A percentile compares a stretch with the other conserved stretches of the same genome.
Conservation (phyloP, 2,113 vertebrate species). For the Sarotherodon lohbergeri region DNA sequence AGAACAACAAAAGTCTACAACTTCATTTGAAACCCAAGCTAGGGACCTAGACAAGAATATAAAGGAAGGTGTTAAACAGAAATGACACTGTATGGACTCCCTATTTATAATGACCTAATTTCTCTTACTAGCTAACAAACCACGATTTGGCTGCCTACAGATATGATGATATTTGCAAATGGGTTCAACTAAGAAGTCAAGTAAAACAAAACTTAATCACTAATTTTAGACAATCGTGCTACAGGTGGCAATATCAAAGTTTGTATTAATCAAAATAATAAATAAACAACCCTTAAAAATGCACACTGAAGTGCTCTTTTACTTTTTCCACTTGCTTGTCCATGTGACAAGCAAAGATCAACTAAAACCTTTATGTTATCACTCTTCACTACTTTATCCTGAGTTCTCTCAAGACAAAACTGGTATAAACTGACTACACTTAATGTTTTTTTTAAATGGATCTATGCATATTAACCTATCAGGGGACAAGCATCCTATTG, state of each 20-base stretch:
- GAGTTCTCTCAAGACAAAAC: background rate
- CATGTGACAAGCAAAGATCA: background rate
- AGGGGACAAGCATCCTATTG: constrained; percentile 1
- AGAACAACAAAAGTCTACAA: constrained; percentile 5
- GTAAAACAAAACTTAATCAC: constrained; percentile 8
- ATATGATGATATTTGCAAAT: background rate
- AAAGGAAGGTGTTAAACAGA: background rate
- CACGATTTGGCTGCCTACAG: background rate
- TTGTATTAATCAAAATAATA: background rate
- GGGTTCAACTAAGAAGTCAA: background rate
- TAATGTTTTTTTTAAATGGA: constrained; percentile 16
- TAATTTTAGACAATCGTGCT: background rate
- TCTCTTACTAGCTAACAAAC: background rate
- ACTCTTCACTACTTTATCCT: background rate
- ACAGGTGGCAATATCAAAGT: background rate
- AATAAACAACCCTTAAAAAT: background rate
- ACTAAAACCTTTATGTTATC: background rate
- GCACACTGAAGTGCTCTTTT: constrained; percentile 3
- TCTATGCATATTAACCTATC: constrained; percentile 64
- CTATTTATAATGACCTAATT: background rate
- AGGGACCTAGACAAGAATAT: background rate
- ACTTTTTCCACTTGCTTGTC: background rate
- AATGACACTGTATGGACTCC: background rate
- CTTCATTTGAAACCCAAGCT: background rate
- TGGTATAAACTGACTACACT: background rate